Evolutionary conservation across 1,140 invertebrate species (phyloP).

Genomic region (Leptopilina boulardi): DNA sequence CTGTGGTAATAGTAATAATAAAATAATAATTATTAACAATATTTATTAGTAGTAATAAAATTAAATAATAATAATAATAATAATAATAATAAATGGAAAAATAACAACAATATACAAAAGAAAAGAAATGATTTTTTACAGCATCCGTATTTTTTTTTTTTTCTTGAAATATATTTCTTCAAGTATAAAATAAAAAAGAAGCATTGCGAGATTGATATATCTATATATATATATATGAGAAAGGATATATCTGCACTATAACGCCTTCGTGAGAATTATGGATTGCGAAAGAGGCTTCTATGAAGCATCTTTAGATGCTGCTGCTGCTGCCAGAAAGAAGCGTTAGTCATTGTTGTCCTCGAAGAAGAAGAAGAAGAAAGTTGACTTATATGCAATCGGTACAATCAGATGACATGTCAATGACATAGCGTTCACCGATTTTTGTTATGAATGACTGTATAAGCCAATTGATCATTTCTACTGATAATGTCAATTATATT

Average conservation of each 20-base stretch:
- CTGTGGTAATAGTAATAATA: too few species aligned
- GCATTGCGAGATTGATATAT: constrained; percentile 28
- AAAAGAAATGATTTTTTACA: too few species aligned
- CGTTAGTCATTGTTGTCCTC: constrained; percentile 29
- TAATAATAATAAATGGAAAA: too few species aligned
- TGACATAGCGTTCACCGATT: background rate
- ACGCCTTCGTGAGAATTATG: constrained; percentile 30
- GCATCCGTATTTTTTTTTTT: too few species aligned
- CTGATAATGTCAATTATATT: too few species aligned
- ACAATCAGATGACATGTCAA: constrained; percentile 9
- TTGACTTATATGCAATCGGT: background rate
- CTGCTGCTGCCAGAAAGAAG: constrained; percentile 26
- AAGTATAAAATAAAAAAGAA: background rate
- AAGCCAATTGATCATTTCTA: too few species aligned
- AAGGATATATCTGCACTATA: constrained; percentile 20
- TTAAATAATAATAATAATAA: too few species aligned
- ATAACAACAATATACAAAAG: too few species aligned
- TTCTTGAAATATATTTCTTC: too few species aligned
- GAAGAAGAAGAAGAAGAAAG: constrained; percentile 21
- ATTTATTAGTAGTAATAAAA: too few species aligned
- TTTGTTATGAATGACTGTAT: background rate
- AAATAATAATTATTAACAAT: too few species aligned
- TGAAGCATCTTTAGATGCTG: constrained; percentile 17
- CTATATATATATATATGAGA: constrained; percentile 11
- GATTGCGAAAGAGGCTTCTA: constrained; percentile 10